Conservation (phyloP, 2,797 vertebrate species). For the Lithobates pipiens region DNA sequence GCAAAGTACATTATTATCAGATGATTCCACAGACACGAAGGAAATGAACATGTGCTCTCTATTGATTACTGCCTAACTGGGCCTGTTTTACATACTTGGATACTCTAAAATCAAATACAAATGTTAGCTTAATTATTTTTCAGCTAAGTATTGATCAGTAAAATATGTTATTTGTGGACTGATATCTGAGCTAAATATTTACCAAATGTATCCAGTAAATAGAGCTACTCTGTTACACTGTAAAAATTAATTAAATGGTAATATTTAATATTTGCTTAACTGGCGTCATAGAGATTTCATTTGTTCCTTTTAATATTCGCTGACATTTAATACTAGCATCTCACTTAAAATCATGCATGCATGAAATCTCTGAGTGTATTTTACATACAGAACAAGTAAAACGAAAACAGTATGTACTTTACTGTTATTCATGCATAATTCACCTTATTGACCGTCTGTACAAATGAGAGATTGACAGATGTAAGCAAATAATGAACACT, state of each 20-base stretch:
- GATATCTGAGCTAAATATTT: conserved; percentile 71
- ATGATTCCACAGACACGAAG: conserved; percentile 12
- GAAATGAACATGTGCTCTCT: conserved; percentile 62
- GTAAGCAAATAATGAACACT: neutral
- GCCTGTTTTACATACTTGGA: conserved; percentile 56
- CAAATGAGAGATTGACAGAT: conserved; percentile 31
- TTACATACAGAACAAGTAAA: neutral
- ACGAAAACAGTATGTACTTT: conserved; percentile 4
- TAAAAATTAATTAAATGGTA: conserved; percentile 69
- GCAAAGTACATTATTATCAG: conserved; percentile 27
- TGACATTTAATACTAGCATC: conserved; percentile 32
- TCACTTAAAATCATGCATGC: conserved; percentile 16
- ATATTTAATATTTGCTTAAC: conserved; percentile 56
- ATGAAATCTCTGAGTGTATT: conserved; percentile 1
- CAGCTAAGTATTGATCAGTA: conserved; percentile 64
- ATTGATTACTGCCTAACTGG: conserved; percentile 66
- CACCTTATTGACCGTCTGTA: neutral
- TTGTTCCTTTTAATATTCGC: conserved; percentile 50
- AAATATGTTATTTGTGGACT: conserved; percentile 68
- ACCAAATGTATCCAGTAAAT: conserved; percentile 64
- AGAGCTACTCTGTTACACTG: conserved; percentile 54
- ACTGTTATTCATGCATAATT: neutral
- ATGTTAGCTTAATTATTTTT: conserved; percentile 69
- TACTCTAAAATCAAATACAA: conserved; percentile 72
- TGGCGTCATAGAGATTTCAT: conserved; percentile 43